Evolutionary conservation across 2,888 invertebrate genomes (phyloP).

Genomic region (Drosophila birchii): DNA sequence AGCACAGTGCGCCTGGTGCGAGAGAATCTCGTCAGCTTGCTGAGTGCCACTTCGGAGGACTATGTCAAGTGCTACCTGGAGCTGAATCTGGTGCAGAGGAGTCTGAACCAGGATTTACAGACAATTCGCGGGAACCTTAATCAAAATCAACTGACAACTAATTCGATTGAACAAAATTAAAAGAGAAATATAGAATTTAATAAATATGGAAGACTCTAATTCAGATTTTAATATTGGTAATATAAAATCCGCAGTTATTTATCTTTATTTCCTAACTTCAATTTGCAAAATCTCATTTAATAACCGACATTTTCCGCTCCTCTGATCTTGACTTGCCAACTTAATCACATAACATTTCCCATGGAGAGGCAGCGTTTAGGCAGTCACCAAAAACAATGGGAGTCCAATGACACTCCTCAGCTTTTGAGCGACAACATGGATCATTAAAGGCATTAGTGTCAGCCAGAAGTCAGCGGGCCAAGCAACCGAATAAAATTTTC

Average conservation of each 20-base stretch:
- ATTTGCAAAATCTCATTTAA: constrained; percentile 11
- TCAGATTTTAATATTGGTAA: too few species aligned
- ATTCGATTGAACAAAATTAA: constrained; percentile 3
- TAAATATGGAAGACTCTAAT: too few species aligned
- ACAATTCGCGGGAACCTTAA: neutral
- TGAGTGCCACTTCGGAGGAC: constrained; percentile 33
- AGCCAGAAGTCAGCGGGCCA: constrained; percentile 35
- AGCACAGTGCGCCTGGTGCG: constrained; percentile 58
- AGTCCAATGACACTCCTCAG: constrained; percentile 38
- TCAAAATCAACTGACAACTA: neutral
- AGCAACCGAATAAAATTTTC: constrained; percentile 31
- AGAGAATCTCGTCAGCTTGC: constrained; percentile 25
- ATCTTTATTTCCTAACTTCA: neutral
- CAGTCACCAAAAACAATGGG: constrained; percentile 45
- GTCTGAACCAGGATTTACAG: neutral
- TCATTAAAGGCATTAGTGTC: constrained; percentile 51
- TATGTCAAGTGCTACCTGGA: constrained; percentile 57
- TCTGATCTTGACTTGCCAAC: constrained; percentile 13
- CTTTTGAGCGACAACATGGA: constrained; percentile 44
- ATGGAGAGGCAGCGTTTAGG: constrained; percentile 19
- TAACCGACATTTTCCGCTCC: constrained; percentile 19
- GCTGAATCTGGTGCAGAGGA: constrained; percentile 16
- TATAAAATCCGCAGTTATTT: neutral
- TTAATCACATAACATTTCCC: constrained; percentile 31
- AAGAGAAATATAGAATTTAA: neutral